These are phyloP conservation scores for Candoia aspera DNA, from an alignment of 2,113 vertebrate genomes.

Conservation along the genomic window DNA sequence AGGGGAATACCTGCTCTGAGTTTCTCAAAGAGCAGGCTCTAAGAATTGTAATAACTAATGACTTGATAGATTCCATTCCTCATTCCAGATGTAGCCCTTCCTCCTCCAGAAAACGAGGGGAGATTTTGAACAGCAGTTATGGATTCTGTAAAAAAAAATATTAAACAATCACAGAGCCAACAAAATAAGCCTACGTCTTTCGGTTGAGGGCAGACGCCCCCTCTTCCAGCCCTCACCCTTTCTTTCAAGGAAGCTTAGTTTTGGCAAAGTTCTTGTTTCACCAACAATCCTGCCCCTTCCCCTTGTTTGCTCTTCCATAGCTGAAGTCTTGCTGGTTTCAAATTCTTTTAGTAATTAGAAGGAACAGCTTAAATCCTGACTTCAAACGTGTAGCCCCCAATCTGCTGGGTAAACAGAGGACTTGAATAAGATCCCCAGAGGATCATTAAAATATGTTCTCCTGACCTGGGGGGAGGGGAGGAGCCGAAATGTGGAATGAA, in stretches of 20 bases:
- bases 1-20: not conserved
- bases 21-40: not conserved
- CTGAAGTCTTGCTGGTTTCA: slow-evolving; percentile 66
- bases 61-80: not conserved
- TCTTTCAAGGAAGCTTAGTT: slow-evolving; percentile 30
- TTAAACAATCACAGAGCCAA: not conserved
- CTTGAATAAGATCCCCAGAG: slow-evolving; percentile 59
- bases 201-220: slow-evolving; percentile 45
- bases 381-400: slow-evolving; percentile 69
- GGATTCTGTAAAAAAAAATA: slow-evolving; percentile 30
- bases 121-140: slow-evolving; percentile 44
- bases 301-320: slow-evolving; percentile 41
- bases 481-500: slow-evolving; percentile 38
- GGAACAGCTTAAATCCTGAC: slow-evolving; percentile 70
- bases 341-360: slow-evolving; percentile 68
- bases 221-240: not conserved
- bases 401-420: slow-evolving; percentile 72
- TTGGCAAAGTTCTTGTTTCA: slow-evolving; percentile 55
- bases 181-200: slow-evolving; percentile 44
- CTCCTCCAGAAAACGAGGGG: slow-evolving; percentile 15
- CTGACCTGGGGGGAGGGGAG: slow-evolving; percentile 33
- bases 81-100: not conserved
- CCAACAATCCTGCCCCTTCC: not conserved
- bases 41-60: not conserved
- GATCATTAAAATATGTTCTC: slow-evolving; percentile 63